A percentile compares a stretch with the other conserved stretches of the same genome.
phyloP scores from a whole-genome alignment of 2,888 invertebrate genomes.

The Chalcis sispes region DNA sequence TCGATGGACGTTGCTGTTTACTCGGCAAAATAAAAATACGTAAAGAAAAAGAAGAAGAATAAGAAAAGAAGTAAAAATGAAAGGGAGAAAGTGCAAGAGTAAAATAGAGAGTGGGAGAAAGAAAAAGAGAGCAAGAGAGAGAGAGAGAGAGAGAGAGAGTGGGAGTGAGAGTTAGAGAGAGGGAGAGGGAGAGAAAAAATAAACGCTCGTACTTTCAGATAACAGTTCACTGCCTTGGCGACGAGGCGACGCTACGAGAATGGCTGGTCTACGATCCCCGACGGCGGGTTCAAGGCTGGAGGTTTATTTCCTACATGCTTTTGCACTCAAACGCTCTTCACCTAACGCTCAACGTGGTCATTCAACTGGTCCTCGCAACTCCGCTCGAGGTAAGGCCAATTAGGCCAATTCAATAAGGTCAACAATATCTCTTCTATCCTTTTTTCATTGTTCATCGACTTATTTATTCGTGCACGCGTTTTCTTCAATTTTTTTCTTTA shows the following conservation, averaged over 20 bases:
- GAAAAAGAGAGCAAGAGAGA: background rate
- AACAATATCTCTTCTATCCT: constrained; percentile 33
- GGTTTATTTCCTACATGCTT: constrained; percentile 87
- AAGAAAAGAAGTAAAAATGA: background rate
- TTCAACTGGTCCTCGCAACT: constrained; percentile 79
- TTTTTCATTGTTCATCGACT: background rate
- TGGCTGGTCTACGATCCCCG: constrained; percentile 81
- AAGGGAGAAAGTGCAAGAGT: background rate
- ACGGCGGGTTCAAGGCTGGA: constrained; percentile 85
- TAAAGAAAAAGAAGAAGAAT: background rate
- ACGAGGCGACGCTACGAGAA: constrained; percentile 69
- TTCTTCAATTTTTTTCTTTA: too few relatives aligned
- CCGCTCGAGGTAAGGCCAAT: constrained; percentile 72
- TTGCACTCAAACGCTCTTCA: constrained; percentile 88
- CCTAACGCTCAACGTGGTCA: constrained; percentile 85
- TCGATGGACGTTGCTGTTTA: constrained; percentile 8
- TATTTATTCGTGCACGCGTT: too few relatives aligned
- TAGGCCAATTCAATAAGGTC: constrained; percentile 58
- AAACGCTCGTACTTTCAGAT: constrained; percentile 64
- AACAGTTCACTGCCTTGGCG: constrained; percentile 72
- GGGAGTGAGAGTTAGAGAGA: background rate
- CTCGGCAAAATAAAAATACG: background rate
- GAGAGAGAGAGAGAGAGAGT: constrained; percentile 8
- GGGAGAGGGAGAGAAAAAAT: constrained; percentile 8
- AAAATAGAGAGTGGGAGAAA: background rate